Evolutionary conservation across 1,140 invertebrate genomes (phyloP).

Genomic region (Lordiphosa mommai): DNA sequence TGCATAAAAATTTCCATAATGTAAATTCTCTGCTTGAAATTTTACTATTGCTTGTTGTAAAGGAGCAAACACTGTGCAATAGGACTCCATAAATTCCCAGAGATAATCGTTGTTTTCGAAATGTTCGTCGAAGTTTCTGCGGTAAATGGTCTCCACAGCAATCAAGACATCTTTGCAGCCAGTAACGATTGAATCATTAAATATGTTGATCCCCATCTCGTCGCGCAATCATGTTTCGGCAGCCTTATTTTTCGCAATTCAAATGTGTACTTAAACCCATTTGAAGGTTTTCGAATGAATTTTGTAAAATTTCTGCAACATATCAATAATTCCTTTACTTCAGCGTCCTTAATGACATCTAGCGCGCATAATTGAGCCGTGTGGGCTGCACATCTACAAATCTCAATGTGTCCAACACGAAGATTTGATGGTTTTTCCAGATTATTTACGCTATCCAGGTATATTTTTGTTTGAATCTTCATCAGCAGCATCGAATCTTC

Average conservation of each 20-base stretch:
- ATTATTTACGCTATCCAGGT: no score
- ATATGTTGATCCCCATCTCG: slow-evolving; percentile 11
- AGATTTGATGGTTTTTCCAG: no score
- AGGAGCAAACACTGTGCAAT: not conserved
- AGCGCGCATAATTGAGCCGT: slow-evolving; percentile 1
- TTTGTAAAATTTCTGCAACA: no score
- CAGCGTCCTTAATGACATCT: not conserved
- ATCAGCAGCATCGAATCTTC: no score
- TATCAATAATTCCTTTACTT: no score
- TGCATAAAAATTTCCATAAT: slow-evolving; percentile 12
- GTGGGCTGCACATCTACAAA: not conserved
- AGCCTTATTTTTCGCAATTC: not conserved
- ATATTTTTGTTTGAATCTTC: no score
- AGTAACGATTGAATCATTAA: not conserved
- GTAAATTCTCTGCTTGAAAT: slow-evolving; percentile 7
- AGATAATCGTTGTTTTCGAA: not conserved
- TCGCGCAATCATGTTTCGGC: slow-evolving; percentile 7
- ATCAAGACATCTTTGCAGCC: slow-evolving; percentile 1
- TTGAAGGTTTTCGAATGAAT: no score
- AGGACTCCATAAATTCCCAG: no score
- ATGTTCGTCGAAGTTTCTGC: not conserved
- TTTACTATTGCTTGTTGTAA: no score
- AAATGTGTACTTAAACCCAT: not conserved
- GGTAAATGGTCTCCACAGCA: not conserved
- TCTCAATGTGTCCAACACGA: not conserved